Evolutionary conservation across 2,888 invertebrate genomes (phyloP), one percentile per base, ranked within the genome.

Genomic region (Macrosoma leucophasiata): DNA sequence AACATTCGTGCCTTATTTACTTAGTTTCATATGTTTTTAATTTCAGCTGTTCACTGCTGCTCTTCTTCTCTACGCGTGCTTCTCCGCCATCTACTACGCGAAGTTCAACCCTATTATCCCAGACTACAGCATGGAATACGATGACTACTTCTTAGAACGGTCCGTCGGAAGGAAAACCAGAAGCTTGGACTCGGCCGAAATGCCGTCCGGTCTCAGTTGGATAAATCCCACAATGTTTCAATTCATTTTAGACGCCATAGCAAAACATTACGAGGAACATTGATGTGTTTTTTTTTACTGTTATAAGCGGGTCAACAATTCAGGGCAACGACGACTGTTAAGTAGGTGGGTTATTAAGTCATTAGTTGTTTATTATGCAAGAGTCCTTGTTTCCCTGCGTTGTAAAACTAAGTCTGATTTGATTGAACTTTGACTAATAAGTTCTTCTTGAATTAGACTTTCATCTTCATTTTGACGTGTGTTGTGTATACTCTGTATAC

Each of bases 71-170:
- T 94, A 94, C 81, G 94, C 94, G 35, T 93, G 93, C 33, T 88
- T 94, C 53, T 94, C 94, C 2, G 94, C 94, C 34, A 91, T 94
- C 58, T 94, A 94, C 74, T 94, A 93, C 74, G 93, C 94, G 31
- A 94, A 94, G 72, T 93, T 94, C 65, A 94, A 94, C 73, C 93
- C 93, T 27, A 86, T 92, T 39, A 85, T 91, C n/a, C 89, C 90
- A 33, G 92, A 93, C 68, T 91, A 91, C 65, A 90, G 90, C 54
- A 85, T 87, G 62, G 88, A 90, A 54, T 91, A 92, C 60, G 89
- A 89, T 37, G 90, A 91, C 62, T 91, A 92, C 60, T 88, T 91
- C 62, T 86, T 92, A 33, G 89, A 89, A 50, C 85, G 92, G 46
- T 89, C 90, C 6, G 84, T 90, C 8, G 85, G 85, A 46, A 81